Conservation (phyloP, 23 tunicate genomes). For the Halocynthia aurantium region DNA sequence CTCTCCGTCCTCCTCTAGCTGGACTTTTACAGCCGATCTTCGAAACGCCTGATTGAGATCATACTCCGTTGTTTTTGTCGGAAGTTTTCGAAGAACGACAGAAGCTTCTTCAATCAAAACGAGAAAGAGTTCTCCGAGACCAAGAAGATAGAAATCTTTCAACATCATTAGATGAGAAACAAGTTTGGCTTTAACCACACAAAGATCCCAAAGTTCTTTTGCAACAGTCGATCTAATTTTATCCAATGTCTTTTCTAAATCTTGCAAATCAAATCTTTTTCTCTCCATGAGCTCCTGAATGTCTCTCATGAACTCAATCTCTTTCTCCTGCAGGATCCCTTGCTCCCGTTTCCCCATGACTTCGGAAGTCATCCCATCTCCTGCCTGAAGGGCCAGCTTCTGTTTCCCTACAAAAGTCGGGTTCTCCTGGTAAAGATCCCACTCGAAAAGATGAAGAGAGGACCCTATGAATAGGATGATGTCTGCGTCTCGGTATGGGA, state of each 20-base stretch:
- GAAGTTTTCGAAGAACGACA: constrained; percentile 51
- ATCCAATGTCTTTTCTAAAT: constrained; percentile 67
- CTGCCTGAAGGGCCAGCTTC: not conserved
- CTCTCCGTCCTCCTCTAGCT: constrained; percentile 57
- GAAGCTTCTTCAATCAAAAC: constrained; percentile 75
- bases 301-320: constrained; percentile 44
- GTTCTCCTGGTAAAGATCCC: constrained; percentile 47
- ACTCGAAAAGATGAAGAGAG: constrained; percentile 66
- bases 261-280: constrained; percentile 53
- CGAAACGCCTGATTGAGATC: constrained; percentile 82
- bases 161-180: constrained; percentile 56
- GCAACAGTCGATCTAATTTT: constrained; percentile 75
- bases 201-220: constrained; percentile 73
- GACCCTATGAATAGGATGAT: constrained; percentile 86
- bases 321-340: constrained; percentile 54
- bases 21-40: constrained; percentile 76
- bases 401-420: not conserved
- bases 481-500: constrained; percentile 46
- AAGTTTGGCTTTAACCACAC: constrained; percentile 77
- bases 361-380: not conserved
- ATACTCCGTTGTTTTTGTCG: constrained; percentile 68
- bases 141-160: constrained; percentile 79
- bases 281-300: constrained; percentile 41
- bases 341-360: constrained; percentile 8
- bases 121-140: constrained; percentile 81